phyloP scores from a whole-genome alignment of 2,888 invertebrate genomes.

The Aphidoletes aphidimyza region DNA sequence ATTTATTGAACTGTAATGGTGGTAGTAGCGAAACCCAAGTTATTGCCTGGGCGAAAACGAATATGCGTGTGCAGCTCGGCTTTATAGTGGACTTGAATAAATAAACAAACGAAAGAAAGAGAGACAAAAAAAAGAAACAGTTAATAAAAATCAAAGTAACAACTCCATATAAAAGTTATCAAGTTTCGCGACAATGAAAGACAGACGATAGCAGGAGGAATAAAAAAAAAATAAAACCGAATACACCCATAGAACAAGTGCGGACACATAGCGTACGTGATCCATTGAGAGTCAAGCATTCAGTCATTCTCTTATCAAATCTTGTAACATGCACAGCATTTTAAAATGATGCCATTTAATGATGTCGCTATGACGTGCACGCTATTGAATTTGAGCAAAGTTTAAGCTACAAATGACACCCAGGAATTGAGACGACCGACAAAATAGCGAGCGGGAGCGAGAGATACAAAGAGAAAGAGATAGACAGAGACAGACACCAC shows the following conservation, averaged over 20 bases:
- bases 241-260: too few species aligned
- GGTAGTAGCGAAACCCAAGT: not conserved
- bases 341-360: not conserved
- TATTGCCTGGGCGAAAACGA: not conserved
- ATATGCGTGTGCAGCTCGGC: not conserved
- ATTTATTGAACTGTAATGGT: not conserved
- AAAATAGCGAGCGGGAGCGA: not conserved
- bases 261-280: not conserved
- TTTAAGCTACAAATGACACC: not conserved
- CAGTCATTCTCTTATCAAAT: not conserved
- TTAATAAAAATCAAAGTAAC: too few species aligned
- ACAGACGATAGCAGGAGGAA: not conserved
- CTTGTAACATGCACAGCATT: not conserved
- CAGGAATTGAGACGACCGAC: not conserved
- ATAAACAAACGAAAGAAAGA: too few species aligned
- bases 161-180: too few species aligned
- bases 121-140: too few species aligned
- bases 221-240: not conserved
- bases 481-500: too few species aligned
- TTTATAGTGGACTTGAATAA: too few species aligned
- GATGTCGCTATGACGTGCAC: constrained; percentile 35
- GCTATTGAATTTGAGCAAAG: not conserved
- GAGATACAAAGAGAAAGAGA: too few species aligned
- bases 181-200: not conserved
- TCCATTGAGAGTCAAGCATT: not conserved